These are phyloP conservation scores for Heliconius ethilla DNA, from an alignment of 2,888 invertebrate species.

Conservation along the genomic window DNA sequence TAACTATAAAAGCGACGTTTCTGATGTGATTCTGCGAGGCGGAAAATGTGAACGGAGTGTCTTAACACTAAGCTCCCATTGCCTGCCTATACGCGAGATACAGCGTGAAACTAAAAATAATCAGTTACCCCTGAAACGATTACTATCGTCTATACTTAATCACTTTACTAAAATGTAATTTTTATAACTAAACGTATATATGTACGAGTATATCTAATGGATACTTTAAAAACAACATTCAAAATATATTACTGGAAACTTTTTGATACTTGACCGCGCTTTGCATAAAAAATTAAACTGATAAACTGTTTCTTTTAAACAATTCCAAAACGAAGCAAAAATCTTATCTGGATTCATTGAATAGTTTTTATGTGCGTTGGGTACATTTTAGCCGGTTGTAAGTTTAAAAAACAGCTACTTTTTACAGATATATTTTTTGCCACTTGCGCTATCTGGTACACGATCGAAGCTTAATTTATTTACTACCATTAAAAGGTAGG, in stretches of 20 bases:
- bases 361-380: slow-evolving; percentile 3
- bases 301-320: background rate
- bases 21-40: no score
- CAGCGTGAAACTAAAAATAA: no score
- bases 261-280: background rate
- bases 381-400: slow-evolving; percentile 1
- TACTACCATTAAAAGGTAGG: slow-evolving; percentile 12
- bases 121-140: no score
- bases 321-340: background rate
- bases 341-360: slow-evolving; percentile 18
- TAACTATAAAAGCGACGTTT: no score
- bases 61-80: no score
- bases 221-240: background rate
- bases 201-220: background rate
- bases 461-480: slow-evolving; percentile 8
- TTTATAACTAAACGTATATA: background rate
- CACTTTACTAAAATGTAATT: no score
- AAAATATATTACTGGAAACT: background rate
- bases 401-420: slow-evolving; percentile 12
- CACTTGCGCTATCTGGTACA: slow-evolving; percentile 1
- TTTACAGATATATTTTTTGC: slow-evolving; percentile 10
- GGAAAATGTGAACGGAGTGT: no score
- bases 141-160: no score
- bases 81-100: no score
- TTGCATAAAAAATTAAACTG: slow-evolving; percentile 5